A percentile compares a stretch with the other conserved stretches of the same genome.
Conservation (phyloP, 2,113 vertebrate genomes). For the Halcyon senegalensis region DNA sequence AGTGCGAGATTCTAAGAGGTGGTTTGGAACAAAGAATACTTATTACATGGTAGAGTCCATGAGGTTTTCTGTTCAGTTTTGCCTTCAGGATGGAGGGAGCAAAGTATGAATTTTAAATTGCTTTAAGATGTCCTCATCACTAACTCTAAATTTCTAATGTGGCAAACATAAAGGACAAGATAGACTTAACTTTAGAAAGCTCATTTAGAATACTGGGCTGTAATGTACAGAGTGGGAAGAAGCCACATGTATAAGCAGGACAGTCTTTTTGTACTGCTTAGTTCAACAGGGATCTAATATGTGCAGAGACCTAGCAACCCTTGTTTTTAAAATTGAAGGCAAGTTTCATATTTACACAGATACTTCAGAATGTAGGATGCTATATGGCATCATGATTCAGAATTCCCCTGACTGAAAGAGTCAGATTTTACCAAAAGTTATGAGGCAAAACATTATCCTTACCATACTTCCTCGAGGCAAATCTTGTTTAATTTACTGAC, state of each 20-base stretch:
- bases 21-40: not conserved
- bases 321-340: not conserved
- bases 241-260: not conserved
- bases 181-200: not conserved
- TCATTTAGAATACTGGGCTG: not conserved
- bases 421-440: not conserved
- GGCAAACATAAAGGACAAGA: not conserved
- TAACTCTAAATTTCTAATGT: not conserved
- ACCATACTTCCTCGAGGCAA: not conserved
- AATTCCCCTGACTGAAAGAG: not conserved
- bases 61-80: not conserved
- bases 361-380: not conserved
- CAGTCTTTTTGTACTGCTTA: not conserved
- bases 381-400: not conserved
- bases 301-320: not conserved
- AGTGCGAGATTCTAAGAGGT: not conserved
- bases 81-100: not conserved
- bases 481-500: not conserved
- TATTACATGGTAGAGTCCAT: not conserved
- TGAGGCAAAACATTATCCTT: not conserved
- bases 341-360: not conserved
- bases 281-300: not conserved
- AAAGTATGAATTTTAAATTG: not conserved
- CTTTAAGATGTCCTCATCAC: not conserved
- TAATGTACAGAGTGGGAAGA: not conserved